phyloP scores from a whole-genome alignment of 2,113 vertebrate species.

The Melanostigma gelatinosum region DNA sequence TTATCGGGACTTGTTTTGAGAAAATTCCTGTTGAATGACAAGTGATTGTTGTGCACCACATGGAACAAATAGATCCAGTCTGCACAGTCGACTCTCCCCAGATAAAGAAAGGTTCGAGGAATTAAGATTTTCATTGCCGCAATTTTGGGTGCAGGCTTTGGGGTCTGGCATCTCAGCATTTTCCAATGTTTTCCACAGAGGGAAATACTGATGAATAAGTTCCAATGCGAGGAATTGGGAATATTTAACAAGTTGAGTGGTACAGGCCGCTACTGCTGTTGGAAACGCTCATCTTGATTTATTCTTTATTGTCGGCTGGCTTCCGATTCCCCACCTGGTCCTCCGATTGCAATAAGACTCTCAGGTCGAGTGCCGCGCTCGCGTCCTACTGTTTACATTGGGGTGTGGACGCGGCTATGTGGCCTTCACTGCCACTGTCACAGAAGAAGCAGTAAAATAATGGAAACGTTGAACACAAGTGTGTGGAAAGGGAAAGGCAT shows the following conservation, averaged over 20 bases:
- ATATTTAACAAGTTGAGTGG: constrained; percentile 55
- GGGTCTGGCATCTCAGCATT: constrained; percentile 52
- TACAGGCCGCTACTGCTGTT: constrained; percentile 39
- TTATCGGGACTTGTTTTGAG: not conserved
- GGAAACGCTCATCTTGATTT: constrained; percentile 25
- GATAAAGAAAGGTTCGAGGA: constrained; percentile 54
- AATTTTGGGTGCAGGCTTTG: constrained; percentile 46
- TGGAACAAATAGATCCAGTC: not conserved
- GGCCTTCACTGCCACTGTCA: constrained; percentile 53
- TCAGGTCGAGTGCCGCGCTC: constrained; percentile 48
- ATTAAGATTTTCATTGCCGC: constrained; percentile 47
- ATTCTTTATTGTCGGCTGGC: constrained; percentile 3
- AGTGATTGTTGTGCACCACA: not conserved
- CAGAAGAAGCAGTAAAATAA: constrained; percentile 62
- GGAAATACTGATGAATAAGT: constrained; percentile 62
- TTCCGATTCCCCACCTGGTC: constrained; percentile 58
- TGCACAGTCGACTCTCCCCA: constrained; percentile 45
- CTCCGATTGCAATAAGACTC: constrained; percentile 42
- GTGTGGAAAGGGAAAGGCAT: constrained; percentile 25
- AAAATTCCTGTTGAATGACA: not conserved
- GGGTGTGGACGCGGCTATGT: constrained; percentile 26
- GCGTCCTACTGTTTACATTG: constrained; percentile 63
- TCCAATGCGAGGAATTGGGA: constrained; percentile 57
- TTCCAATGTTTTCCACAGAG: constrained; percentile 58
- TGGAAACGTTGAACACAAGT: constrained; percentile 61